These are phyloP conservation scores for Phyto melanocephala DNA, from an alignment of 2,888 invertebrate species.

Conservation along the genomic window DNA sequence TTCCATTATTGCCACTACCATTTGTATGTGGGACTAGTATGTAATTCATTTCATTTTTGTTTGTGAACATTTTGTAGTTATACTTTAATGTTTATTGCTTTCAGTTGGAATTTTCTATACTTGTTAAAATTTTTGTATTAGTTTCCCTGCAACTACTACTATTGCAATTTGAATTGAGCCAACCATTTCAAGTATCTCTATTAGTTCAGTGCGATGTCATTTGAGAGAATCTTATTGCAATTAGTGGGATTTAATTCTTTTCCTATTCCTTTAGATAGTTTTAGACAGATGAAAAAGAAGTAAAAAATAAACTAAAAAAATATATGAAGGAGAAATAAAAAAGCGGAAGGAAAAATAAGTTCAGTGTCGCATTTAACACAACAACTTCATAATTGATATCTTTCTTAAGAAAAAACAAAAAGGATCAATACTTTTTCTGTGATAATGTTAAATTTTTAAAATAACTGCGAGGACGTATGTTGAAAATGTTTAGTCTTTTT, in stretches of 20 bases:
- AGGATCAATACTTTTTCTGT: no score
- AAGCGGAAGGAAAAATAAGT: no score
- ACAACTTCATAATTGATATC: no score
- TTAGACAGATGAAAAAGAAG: neutral
- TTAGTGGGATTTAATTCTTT: constrained; percentile 23
- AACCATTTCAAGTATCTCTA: constrained; percentile 15
- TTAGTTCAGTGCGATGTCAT: neutral
- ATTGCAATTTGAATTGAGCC: neutral
- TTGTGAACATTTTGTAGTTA: neutral
- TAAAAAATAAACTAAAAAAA: neutral
- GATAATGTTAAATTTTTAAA: no score
- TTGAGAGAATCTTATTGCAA: constrained; percentile 33
- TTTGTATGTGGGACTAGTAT: constrained; percentile 21
- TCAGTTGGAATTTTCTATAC: constrained; percentile 23
- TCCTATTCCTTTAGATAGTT: constrained; percentile 10
- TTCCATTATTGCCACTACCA: neutral
- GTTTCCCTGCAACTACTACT: neutral
- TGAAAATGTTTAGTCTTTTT: no score
- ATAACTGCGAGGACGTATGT: no score
- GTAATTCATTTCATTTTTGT: constrained; percentile 35
- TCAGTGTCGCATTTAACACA: no score
- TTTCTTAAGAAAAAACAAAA: no score
- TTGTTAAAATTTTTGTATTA: neutral
- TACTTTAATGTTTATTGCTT: constrained; percentile 13
- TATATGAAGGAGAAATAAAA: no score